Evolutionary conservation across 1,140 invertebrate genomes (phyloP), one percentile per base, ranked within the genome.

Genomic region (Rhynchophorus ferrugineus): DNA sequence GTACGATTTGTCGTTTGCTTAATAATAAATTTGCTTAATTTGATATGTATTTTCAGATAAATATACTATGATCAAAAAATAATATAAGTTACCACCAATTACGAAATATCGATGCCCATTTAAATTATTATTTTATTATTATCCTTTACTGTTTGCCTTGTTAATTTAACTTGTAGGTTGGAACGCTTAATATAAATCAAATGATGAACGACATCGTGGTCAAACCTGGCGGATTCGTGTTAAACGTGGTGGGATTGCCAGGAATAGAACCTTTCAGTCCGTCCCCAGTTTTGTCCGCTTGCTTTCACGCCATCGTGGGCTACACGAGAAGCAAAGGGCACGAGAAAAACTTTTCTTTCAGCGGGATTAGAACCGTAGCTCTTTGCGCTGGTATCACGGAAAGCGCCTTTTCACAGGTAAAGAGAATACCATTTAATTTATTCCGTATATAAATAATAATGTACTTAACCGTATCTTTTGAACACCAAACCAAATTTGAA

Each of bases 301-400:
- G 42, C 29, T 49, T 58, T 35, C 44, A 60, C 6, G 64, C 58
- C 6, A 58, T 68, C 5, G 42, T 68, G 3, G 63, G 59, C 7
- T 49, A 65, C 13, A 60, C 61, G 1, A 56, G 56, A 43, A 61
- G 60, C 51, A 63, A 64, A 17, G 66, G 66, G 1, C 47, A 77
- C 55, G 68, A 74, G 38, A 73, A 71, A 54, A 75, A 78, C 41
- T 70, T 73, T 22, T 70, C 73, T 33, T 59, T 69, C 44, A 74
- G 73, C 2, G 75, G 76, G 0, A 70, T 79, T n/a, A 67, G 73
- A 48, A 73, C 78, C 2, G 73, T 78, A 37, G 71, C 71, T 18
- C 61, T 80, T 16, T 79, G 77, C 61, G 73, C 75, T 42, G 73
- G 71, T 39, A 68, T 72, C 9, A 80, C 77, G 0, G 68, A 73